Evolutionary conservation across 2,797 vertebrate genomes (phyloP).

Genomic region (Carapus acus): DNA sequence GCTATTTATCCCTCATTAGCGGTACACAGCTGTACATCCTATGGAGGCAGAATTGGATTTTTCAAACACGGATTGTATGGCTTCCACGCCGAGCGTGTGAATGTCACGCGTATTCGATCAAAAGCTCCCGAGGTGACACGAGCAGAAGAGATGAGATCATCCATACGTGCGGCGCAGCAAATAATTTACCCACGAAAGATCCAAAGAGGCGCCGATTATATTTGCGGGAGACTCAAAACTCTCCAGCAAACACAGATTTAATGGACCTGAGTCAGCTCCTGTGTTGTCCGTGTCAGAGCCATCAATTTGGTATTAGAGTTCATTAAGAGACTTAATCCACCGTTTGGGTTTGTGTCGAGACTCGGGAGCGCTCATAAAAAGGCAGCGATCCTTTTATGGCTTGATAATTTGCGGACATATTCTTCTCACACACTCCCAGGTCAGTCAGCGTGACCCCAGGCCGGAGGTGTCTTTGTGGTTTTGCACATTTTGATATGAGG

Average conservation of each 20-base stretch:
- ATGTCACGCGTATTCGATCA: conserved; percentile 34
- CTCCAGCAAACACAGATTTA: too few species aligned
- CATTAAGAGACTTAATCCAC: conserved; percentile 2
- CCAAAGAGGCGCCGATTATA: background rate
- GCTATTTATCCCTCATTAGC: conserved; percentile 52
- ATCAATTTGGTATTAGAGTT: conserved; percentile 5
- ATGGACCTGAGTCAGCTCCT: background rate
- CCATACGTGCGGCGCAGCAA: conserved; percentile 13
- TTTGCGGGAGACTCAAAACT: too few species aligned
- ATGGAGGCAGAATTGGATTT: conserved; percentile 29
- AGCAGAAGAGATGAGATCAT: conserved; percentile 9
- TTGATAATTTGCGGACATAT: conserved; percentile 1
- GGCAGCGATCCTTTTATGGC: background rate
- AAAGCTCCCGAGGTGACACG: conserved; percentile 30
- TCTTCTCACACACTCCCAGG: background rate
- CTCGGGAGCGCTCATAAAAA: conserved; percentile 2
- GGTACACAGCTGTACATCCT: background rate
- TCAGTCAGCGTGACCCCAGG: too few species aligned
- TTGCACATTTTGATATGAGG: conserved; percentile 10
- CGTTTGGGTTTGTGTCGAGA: background rate
- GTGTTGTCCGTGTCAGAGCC: conserved; percentile 4
- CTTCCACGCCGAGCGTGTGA: conserved; percentile 22
- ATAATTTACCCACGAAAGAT: conserved; percentile 1
- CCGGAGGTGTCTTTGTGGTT: too few species aligned
- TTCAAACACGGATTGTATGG: conserved; percentile 19